These are phyloP conservation scores for Proisotoma minuta DNA, from an alignment of 2,888 invertebrate species.

Conservation along the genomic window DNA sequence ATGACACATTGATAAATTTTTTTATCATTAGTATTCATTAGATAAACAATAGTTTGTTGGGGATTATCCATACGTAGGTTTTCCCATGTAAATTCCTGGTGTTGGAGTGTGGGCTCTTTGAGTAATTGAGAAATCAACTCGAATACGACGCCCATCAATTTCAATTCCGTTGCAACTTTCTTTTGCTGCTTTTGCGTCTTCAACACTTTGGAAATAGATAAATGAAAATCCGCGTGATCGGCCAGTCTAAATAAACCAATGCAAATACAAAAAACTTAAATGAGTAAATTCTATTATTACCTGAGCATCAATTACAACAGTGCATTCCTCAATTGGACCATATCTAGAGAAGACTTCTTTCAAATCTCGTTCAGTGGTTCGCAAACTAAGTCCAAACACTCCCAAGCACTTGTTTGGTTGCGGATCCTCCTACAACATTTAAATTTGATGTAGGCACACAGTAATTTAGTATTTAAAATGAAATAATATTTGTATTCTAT, in stretches of 20 bases:
- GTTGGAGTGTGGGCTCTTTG: slow-evolving; percentile 95
- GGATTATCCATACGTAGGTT: slow-evolving; percentile 69
- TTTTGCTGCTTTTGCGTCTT: slow-evolving; percentile 89
- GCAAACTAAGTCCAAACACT: slow-evolving; percentile 58
- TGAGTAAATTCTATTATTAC: slow-evolving; percentile 20
- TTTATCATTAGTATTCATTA: not conserved
- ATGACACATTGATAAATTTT: not conserved
- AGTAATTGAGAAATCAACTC: slow-evolving; percentile 94
- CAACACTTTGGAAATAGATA: slow-evolving; percentile 81
- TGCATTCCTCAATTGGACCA: slow-evolving; percentile 55
- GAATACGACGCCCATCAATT: slow-evolving; percentile 84
- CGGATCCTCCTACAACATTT: slow-evolving; percentile 52
- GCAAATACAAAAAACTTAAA: not conserved
- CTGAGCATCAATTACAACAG: slow-evolving; percentile 47
- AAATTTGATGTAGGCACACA: not conserved
- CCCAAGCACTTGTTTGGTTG: slow-evolving; percentile 55
- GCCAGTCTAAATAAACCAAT: slow-evolving; percentile 63
- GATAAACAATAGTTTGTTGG: not conserved
- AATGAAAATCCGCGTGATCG: slow-evolving; percentile 94
- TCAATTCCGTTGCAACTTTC: slow-evolving; percentile 91
- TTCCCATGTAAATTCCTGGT: slow-evolving; percentile 95
- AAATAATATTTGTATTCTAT: not conserved
- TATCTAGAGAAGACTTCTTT: slow-evolving; percentile 56
- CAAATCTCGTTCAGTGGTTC: slow-evolving; percentile 58
- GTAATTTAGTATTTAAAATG: not conserved